Evolutionary conservation across 2,797 vertebrate genomes (phyloP).

Genomic region (Pelodytes ibericus): DNA sequence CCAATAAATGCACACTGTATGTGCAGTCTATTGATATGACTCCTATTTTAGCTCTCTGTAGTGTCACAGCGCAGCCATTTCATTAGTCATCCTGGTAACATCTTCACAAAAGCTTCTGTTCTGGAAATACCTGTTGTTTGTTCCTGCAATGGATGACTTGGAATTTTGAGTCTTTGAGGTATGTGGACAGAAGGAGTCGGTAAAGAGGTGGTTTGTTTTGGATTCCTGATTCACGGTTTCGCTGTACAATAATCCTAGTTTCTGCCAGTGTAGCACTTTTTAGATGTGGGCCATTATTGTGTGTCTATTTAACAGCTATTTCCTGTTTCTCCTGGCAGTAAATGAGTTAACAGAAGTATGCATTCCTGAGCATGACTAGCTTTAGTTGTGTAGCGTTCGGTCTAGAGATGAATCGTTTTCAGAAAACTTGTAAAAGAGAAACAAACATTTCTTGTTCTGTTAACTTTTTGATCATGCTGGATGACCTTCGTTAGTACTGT

Average conservation of each 20-base stretch:
- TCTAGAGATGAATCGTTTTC: not conserved
- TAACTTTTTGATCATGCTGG: not conserved
- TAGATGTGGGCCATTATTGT: not conserved
- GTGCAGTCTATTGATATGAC: no score
- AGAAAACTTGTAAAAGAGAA: not conserved
- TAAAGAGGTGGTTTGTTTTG: slow-evolving; percentile 25
- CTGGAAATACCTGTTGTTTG: slow-evolving; percentile 32
- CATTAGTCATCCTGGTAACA: not conserved
- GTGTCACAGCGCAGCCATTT: not conserved
- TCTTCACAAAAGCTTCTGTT: not conserved
- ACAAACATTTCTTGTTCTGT: not conserved
- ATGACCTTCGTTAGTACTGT: no score
- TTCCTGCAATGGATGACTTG: not conserved
- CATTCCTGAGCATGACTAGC: not conserved
- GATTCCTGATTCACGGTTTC: not conserved
- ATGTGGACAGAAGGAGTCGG: not conserved
- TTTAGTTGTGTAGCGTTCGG: not conserved
- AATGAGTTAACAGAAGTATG: slow-evolving; percentile 15
- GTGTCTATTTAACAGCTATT: no score
- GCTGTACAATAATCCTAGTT: not conserved
- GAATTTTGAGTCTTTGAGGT: slow-evolving; percentile 4
- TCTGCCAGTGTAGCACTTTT: not conserved
- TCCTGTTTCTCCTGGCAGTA: not conserved
- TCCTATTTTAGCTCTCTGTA: not conserved
- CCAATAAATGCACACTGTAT: no score